A percentile compares a stretch with the other conserved stretches of the same genome.
Conservation (phyloP, 2,797 vertebrate species). For the Silurus lanzhouensis region DNA sequence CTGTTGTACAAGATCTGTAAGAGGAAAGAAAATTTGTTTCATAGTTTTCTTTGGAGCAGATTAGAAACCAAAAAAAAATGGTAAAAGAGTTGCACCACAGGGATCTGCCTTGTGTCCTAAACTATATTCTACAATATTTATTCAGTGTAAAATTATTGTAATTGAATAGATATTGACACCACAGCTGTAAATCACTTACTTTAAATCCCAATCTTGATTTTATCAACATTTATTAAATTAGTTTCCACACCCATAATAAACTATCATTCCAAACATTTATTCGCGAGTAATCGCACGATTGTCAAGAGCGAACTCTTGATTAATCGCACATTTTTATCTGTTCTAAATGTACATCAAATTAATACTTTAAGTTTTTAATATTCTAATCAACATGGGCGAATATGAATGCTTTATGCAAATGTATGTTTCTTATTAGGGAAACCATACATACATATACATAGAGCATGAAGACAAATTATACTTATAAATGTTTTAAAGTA, state of each 20-base stretch:
- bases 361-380: too few species aligned
- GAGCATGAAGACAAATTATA: too few species aligned
- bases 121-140: not conserved
- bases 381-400: too few species aligned
- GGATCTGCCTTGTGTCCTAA: not conserved
- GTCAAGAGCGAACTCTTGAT: too few species aligned
- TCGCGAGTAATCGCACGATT: too few species aligned
- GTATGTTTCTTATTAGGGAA: too few species aligned
- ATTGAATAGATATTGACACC: not conserved
- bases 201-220: not conserved
- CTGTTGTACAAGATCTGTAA: slow-evolving; percentile 89
- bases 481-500: too few species aligned
- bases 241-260: not conserved
- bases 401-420: too few species aligned
- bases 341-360: too few species aligned
- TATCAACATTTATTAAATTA: not conserved
- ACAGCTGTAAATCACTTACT: not conserved
- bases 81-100: not conserved
- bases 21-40: not conserved
- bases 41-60: not conserved
- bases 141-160: not conserved
- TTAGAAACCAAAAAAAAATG: not conserved
- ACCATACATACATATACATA: too few species aligned
- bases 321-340: too few species aligned
- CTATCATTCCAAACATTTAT: too few species aligned